A percentile compares a stretch with the other conserved stretches of the same genome.
These are phyloP conservation scores for Sesia apiformis DNA, from an alignment of 2,888 invertebrate genomes.

Conservation along the genomic window DNA sequence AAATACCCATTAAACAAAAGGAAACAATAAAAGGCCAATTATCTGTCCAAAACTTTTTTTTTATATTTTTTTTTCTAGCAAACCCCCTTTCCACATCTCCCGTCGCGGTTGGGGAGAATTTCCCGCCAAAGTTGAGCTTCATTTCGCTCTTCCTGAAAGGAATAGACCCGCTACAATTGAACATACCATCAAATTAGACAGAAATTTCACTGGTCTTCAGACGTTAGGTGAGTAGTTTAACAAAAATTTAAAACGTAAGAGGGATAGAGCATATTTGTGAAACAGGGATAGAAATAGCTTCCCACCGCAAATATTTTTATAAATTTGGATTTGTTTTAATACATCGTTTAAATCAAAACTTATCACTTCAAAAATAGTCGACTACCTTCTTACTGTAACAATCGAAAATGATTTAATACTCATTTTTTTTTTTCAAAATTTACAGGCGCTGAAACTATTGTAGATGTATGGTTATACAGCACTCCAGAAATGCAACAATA, in stretches of 20 bases:
- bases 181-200: slow-evolving; percentile 87
- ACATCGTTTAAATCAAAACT: too few species aligned
- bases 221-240: slow-evolving; percentile 76
- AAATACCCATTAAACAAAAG: too few species aligned
- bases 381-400: too few species aligned
- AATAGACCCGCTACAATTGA: slow-evolving; percentile 87
- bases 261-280: too few species aligned
- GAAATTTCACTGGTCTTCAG: slow-evolving; percentile 87
- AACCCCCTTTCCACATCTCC: slow-evolving; percentile 87
- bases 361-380: too few species aligned
- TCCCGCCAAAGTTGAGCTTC: slow-evolving; percentile 85
- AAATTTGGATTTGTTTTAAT: too few species aligned
- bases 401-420: too few species aligned
- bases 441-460: slow-evolving; percentile 85
- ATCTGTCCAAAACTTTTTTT: not conserved
- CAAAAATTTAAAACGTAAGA: too few species aligned
- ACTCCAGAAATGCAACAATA: slow-evolving; percentile 55
- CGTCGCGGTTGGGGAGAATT: slow-evolving; percentile 96
- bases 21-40: too few species aligned
- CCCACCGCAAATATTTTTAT: too few species aligned
- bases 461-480: slow-evolving; percentile 80
- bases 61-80: slow-evolving; percentile 49
- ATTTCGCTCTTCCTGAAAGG: slow-evolving; percentile 79
- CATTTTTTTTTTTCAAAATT: slow-evolving; percentile 2
- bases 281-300: too few species aligned